Evolutionary conservation across 2,888 invertebrate genomes (phyloP).

Genomic region (Melangyna quadrimaculata): DNA sequence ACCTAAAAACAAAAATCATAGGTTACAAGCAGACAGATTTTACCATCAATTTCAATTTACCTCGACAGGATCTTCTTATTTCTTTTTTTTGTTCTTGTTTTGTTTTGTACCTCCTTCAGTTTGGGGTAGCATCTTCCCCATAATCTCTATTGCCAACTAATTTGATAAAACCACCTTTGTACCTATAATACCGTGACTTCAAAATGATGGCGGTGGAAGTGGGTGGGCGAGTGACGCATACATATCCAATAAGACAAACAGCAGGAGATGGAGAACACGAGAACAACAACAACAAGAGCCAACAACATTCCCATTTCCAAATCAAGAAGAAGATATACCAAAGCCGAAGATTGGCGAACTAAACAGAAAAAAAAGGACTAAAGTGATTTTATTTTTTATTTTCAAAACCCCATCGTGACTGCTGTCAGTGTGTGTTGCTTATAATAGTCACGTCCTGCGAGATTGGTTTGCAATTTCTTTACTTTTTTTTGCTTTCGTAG

Average conservation of each 20-base stretch:
- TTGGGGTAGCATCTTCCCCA: neutral
- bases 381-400: slow-evolving; percentile 33
- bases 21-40: slow-evolving; percentile 58
- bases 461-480: slow-evolving; percentile 68
- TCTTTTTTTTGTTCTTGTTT: too few species aligned
- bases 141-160: slow-evolving; percentile 64
- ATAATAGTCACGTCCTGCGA: slow-evolving; percentile 66
- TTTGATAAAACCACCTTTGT: slow-evolving; percentile 61
- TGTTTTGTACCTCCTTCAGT: neutral
- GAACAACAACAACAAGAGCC: slow-evolving; percentile 1
- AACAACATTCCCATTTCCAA: slow-evolving; percentile 25
- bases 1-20: slow-evolving; percentile 52
- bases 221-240: neutral
- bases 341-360: slow-evolving; percentile 5
- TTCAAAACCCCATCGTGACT: slow-evolving; percentile 31
- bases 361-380: slow-evolving; percentile 3
- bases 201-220: slow-evolving; percentile 27
- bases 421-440: slow-evolving; percentile 52
- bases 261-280: slow-evolving; percentile 11
- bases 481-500: neutral
- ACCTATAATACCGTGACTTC: slow-evolving; percentile 34
- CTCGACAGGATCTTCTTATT: slow-evolving; percentile 33
- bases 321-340: neutral
- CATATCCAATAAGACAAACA: slow-evolving; percentile 57
- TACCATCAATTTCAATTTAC: slow-evolving; percentile 69